A percentile compares a stretch with the other conserved stretches of the same genome.
Evolutionary conservation across 2,888 invertebrate genomes (phyloP).

Genomic region (Buathra laborator): DNA sequence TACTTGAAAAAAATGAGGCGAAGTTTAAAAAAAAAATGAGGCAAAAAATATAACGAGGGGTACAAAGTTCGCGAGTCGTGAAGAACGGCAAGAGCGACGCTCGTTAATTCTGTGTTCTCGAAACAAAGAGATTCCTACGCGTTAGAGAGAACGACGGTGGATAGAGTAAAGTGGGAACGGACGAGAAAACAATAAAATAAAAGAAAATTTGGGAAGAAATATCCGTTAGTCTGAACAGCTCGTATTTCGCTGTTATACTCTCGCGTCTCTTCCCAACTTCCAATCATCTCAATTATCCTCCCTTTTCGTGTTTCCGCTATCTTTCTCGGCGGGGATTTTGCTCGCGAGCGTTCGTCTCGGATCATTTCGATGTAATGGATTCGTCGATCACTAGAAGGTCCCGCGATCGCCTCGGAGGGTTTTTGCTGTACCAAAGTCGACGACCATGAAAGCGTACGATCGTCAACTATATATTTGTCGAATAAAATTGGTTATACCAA

Average conservation of each 20-base stretch:
- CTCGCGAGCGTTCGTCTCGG: conserved; percentile 27
- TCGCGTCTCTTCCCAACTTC: conserved; percentile 54
- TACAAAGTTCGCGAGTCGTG: too few relatives aligned
- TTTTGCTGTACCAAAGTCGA: conserved; percentile 48
- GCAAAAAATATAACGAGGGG: too few relatives aligned
- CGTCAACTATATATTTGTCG: neutral
- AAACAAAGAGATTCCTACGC: conserved; percentile 45
- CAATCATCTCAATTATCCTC: conserved; percentile 72
- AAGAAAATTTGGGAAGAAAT: conserved; percentile 55
- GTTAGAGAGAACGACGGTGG: conserved; percentile 26
- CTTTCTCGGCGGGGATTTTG: neutral
- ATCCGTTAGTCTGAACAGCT: conserved; percentile 55
- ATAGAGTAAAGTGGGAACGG: neutral
- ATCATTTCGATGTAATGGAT: conserved; percentile 65
- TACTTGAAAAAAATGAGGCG: too few relatives aligned
- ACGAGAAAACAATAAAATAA: too few relatives aligned
- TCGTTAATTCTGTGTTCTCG: conserved; percentile 11
- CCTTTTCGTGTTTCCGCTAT: conserved; percentile 70
- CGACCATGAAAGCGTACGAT: neutral
- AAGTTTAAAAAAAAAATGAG: too few relatives aligned
- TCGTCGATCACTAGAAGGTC: neutral
- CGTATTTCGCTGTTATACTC: conserved; percentile 29
- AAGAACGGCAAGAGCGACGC: neutral
- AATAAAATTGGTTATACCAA: neutral
- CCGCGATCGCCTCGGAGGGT: conserved; percentile 8